Conservation (phyloP, 2,113 vertebrate genomes). For the Ivindomyrus marchei region DNA sequence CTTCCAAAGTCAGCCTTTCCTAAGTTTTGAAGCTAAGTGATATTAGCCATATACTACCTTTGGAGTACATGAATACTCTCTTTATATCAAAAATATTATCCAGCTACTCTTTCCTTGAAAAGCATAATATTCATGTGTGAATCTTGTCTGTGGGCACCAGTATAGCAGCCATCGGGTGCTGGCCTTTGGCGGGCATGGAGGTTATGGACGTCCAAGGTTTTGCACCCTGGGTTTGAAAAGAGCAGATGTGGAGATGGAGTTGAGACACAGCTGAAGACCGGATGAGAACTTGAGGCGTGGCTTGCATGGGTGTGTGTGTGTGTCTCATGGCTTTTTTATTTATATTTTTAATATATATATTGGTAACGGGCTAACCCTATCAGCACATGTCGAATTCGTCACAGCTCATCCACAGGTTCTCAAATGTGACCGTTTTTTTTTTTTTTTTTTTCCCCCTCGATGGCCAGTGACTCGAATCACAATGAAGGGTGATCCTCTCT, state of each 20-base stretch:
- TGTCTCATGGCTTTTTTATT: background rate
- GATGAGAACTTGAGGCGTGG: background rate
- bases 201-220: background rate
- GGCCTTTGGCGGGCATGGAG: background rate
- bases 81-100: background rate
- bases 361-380: background rate
- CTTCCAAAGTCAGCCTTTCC: background rate
- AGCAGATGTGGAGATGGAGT: background rate
- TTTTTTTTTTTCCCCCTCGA: background rate
- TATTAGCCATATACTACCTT: background rate
- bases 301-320: background rate
- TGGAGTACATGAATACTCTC: background rate
- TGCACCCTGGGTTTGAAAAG: background rate
- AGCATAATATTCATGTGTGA: background rate
- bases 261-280: background rate
- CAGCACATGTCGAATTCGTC: background rate
- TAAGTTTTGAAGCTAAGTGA: background rate
- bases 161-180: background rate
- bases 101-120: background rate
- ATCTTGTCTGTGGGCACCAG: background rate
- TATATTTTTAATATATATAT: background rate
- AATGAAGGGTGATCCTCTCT: constrained; percentile 23
- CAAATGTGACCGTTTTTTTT: constrained; percentile 31
- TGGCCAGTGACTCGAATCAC: background rate
- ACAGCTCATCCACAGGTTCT: background rate